Evolutionary conservation across 2,888 invertebrate genomes (phyloP).

Genomic region (Azorinus chamasolen): DNA sequence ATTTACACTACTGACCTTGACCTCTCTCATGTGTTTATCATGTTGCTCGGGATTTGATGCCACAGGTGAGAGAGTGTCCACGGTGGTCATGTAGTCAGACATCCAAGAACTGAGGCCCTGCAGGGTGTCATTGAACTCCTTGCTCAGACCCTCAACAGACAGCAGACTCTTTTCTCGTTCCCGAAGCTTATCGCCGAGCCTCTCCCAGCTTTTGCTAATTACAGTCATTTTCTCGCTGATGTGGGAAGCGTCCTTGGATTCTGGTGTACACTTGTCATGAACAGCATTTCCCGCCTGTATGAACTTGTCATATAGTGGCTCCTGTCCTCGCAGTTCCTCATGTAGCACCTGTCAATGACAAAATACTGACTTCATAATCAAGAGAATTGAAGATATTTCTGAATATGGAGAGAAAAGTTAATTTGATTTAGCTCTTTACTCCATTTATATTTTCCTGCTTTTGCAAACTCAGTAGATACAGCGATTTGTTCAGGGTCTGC

Average conservation of each 20-base stretch:
- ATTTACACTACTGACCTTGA: constrained; percentile 86
- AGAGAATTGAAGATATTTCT: not conserved
- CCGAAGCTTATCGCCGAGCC: constrained; percentile 88
- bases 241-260: constrained; percentile 80
- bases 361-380: not conserved
- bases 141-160: constrained; percentile 96
- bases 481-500: too few species aligned
- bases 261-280: constrained; percentile 89
- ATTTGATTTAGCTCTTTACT: too few species aligned
- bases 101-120: constrained; percentile 94
- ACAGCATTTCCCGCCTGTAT: constrained; percentile 93
- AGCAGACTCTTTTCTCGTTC: constrained; percentile 90
- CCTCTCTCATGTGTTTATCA: constrained; percentile 94
- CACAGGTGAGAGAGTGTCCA: constrained; percentile 91
- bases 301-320: constrained; percentile 95
- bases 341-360: constrained; percentile 91
- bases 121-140: constrained; percentile 96
- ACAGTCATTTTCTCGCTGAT: constrained; percentile 88
- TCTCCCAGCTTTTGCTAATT: constrained; percentile 92
- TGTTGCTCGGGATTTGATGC: constrained; percentile 90
- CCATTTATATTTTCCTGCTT: too few species aligned
- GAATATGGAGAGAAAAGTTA: too few species aligned
- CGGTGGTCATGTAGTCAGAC: constrained; percentile 94
- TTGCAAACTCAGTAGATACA: too few species aligned
- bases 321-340: constrained; percentile 97